Evolutionary conservation across 2,797 vertebrate genomes (phyloP).

Genomic region (Labeo calbasu): DNA sequence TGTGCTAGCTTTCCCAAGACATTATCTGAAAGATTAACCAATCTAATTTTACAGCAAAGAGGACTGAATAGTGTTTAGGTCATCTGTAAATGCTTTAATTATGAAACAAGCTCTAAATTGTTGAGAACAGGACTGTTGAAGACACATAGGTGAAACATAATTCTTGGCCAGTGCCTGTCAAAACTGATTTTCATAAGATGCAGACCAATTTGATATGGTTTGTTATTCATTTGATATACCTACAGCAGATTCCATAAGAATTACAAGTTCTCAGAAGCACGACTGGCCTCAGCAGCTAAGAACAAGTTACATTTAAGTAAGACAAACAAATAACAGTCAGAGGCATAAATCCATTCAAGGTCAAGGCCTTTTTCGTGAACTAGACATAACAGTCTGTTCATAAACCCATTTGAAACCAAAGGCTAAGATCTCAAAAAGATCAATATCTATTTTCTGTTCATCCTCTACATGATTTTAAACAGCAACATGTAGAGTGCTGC

Average conservation of each 20-base stretch:
- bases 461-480: background rate
- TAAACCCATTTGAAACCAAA: constrained; percentile 8
- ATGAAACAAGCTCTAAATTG: background rate
- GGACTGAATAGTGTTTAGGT: constrained; percentile 7
- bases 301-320: background rate
- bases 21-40: constrained; percentile 26
- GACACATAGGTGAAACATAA: background rate
- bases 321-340: background rate
- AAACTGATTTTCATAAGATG: background rate
- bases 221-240: constrained; percentile 5
- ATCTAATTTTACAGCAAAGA: constrained; percentile 2
- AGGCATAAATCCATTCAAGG: background rate
- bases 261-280: background rate
- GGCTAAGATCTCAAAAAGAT: background rate
- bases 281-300: background rate
- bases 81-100: constrained; percentile 2
- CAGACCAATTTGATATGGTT: background rate
- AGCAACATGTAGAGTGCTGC: background rate
- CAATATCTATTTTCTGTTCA: background rate
- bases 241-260: background rate
- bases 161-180: background rate
- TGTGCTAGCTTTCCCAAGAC: constrained; percentile 8
- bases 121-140: background rate
- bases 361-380: background rate
- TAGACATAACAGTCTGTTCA: background rate